Evolutionary conservation across 2,113 vertebrate genomes (phyloP).

Genomic region (Galemys pyrenaicus): DNA sequence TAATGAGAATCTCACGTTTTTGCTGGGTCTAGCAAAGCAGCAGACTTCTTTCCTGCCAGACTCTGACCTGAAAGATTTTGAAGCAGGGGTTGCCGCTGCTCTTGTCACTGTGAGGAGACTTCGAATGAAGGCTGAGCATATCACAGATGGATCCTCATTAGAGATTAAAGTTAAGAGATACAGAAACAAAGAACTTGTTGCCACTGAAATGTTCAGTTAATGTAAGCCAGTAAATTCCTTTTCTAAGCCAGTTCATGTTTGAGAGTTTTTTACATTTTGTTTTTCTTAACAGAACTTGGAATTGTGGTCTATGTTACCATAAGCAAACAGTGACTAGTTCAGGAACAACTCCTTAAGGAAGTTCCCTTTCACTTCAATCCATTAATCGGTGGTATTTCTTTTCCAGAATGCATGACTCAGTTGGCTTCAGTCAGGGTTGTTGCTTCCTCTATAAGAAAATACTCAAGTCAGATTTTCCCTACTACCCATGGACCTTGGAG

Average conservation of each 20-base stretch:
- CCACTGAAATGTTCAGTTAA: background rate
- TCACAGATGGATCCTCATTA: background rate
- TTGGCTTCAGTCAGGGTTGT: background rate
- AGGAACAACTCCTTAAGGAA: constrained; percentile 45
- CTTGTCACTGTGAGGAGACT: background rate
- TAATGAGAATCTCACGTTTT: background rate
- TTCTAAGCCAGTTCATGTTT: background rate
- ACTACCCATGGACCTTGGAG: background rate
- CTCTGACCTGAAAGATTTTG: background rate
- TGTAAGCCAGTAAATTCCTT: background rate
- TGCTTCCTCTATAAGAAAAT: background rate
- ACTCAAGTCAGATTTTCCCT: background rate
- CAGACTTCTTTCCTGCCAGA: background rate
- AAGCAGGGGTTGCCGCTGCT: background rate
- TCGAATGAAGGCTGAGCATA: background rate
- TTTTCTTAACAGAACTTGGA: background rate
- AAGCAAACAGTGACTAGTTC: constrained; percentile 1
- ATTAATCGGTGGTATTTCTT: background rate
- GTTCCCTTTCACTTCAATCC: constrained; percentile 28
- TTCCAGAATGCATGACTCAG: constrained; percentile 36
- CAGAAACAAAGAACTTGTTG: background rate
- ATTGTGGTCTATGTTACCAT: background rate
- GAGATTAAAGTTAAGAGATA: background rate
- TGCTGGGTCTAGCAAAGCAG: background rate
- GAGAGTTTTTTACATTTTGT: background rate